Conservation (phyloP, 2,797 vertebrate genomes). For the Oryzias sinensis region DNA sequence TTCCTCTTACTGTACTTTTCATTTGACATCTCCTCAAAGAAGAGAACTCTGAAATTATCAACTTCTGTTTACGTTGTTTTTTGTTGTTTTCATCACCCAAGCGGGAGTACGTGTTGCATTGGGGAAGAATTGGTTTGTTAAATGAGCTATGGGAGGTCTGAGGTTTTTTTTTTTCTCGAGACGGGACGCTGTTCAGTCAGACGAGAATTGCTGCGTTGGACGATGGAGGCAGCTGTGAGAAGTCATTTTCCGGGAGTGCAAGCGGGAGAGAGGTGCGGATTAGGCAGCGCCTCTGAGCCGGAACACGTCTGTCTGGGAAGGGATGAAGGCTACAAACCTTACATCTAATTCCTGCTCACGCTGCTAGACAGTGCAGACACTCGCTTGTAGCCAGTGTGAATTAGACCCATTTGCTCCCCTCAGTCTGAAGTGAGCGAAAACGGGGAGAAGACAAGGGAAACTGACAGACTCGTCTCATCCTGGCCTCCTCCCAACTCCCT, state of each 20-base stretch:
- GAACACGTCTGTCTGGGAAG: conserved; percentile 84
- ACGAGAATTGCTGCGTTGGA: conserved; percentile 76
- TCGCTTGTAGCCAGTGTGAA: conserved; percentile 71
- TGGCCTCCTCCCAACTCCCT: conserved; percentile 52
- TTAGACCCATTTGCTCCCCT: conserved; percentile 79
- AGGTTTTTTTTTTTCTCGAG: conserved; percentile 47
- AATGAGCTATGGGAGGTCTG: conserved; percentile 80
- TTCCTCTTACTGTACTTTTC: conserved; percentile 29
- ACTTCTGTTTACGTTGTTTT: conserved; percentile 69
- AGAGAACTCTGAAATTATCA: conserved; percentile 70
- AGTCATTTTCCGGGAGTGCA: conserved; percentile 79
- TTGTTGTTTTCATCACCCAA: conserved; percentile 62
- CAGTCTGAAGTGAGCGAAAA: conserved; percentile 64
- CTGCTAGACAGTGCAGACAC: conserved; percentile 76
- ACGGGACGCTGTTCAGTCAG: conserved; percentile 68
- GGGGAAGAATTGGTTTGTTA: conserved; percentile 74
- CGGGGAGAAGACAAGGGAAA: conserved; percentile 59
- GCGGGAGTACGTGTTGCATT: conserved; percentile 41
- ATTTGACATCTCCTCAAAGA: conserved; percentile 65
- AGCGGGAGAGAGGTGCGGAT: conserved; percentile 80
- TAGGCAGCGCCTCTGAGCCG: conserved; percentile 81
- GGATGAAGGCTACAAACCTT: conserved; percentile 81
- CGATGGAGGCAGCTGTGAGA: conserved; percentile 80
- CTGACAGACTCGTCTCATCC: conserved; percentile 76
- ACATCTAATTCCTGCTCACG: conserved; percentile 79